Base-by-base conservation (phyloP, 1,140 invertebrate genomes). In the Sesamia nonagrioides region DNA sequence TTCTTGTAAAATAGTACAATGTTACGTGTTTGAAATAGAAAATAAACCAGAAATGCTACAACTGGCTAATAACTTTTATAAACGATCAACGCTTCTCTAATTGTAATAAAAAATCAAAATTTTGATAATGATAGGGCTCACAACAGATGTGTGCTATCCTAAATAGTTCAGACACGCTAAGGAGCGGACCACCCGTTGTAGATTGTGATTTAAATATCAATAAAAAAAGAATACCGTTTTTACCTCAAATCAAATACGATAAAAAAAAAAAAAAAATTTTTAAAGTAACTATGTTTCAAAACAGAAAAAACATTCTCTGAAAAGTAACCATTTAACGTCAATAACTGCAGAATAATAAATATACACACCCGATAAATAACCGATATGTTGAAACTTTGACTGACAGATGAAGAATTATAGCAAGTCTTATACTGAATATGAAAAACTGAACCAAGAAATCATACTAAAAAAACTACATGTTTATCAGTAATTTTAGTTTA, bases 401-500 rank as follows among this genome's bases (percentile, higher is more conserved):
- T 27, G 27, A 27, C 27, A 27, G 27, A 27, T 27, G 27, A 27
- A 27, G 3, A 27, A 27, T 1, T 27, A 27, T 1, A 27, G n/a
- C n/a, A n/a, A n/a, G n/a, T n/a, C n/a, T n/a, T n/a, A 40, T 6
- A 40, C 40, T 9, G 40, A 40, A 40, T 9, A 40, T 40, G 0
- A 40, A 6, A 40, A 40, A 40, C 9, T 9, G 56, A 75, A 75
- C 61, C 72, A 75, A 61, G 56, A 73, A 60, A 74, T 21, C 72
- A 68, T 40, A 48, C 18, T 15, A 74, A 60, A 35, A 61, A 61
- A 48, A 73, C 9, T 11, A 35, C 48, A 60, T 50, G 58, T 61
- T 75, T 42, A 75, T n/a, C n/a, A n/a, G n/a, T n/a, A n/a, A n/a
- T n/a, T n/a, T n/a, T n/a, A n/a, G n/a, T n/a, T n/a, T n/a, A n/a